Conservation (phyloP, 2,888 invertebrate genomes). For the Ferdinandea cuprea region DNA sequence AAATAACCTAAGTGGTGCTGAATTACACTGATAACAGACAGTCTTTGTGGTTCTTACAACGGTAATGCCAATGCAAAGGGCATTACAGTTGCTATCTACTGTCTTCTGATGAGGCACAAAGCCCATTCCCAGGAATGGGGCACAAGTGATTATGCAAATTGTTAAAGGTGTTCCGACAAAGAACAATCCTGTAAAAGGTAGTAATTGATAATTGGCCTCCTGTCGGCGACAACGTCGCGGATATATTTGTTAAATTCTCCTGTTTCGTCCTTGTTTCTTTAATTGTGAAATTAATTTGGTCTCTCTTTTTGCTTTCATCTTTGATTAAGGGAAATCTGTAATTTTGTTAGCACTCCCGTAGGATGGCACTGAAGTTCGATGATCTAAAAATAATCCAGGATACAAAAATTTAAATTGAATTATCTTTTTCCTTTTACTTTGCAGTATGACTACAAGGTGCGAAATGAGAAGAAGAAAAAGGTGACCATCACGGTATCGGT, state of each 20-base stretch:
- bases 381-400: background rate
- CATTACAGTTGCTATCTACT: constrained; percentile 48
- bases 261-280: constrained; percentile 2
- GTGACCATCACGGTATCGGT: constrained; percentile 97
- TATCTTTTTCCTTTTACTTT: constrained; percentile 80
- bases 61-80: constrained; percentile 40
- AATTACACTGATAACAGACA: constrained; percentile 64
- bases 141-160: constrained; percentile 66
- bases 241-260: background rate
- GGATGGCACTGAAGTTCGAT: background rate
- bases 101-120: background rate
- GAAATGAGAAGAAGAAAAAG: constrained; percentile 98
- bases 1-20: constrained; percentile 58
- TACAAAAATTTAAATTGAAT: background rate
- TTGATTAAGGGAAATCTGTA: constrained; percentile 32
- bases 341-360: constrained; percentile 28
- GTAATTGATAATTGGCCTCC: constrained; percentile 54
- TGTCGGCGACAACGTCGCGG: background rate
- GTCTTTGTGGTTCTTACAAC: constrained; percentile 35
- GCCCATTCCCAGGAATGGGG: constrained; percentile 5
- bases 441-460: constrained; percentile 99
- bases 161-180: constrained; percentile 21
- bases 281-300: constrained; percentile 54
- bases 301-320: constrained; percentile 54
- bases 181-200: constrained; percentile 34